Conservation (phyloP, 1,140 invertebrate genomes). For the Diorhabda sublineata region DNA sequence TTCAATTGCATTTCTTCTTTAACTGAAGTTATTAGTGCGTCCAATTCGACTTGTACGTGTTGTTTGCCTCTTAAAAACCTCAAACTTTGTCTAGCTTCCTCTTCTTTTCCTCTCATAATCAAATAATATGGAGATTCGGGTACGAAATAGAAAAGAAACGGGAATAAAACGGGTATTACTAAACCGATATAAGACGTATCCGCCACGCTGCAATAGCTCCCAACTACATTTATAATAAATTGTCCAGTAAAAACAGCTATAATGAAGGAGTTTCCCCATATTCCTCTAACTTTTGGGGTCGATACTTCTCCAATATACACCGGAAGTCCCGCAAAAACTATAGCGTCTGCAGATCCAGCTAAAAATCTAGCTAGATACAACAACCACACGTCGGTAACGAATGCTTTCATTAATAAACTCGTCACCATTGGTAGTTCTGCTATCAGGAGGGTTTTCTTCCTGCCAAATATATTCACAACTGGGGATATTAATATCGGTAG, state of each 20-base stretch:
- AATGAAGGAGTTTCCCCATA: constrained; percentile 47
- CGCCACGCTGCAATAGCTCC: constrained; percentile 23
- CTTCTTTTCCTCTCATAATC: constrained; percentile 28
- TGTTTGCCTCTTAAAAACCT: constrained; percentile 15
- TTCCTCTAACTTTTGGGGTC: constrained; percentile 34
- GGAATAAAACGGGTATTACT: constrained; percentile 38
- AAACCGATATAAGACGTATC: constrained; percentile 25
- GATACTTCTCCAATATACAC: constrained; percentile 36
- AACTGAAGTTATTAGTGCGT: constrained; percentile 27
- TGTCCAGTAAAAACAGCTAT: constrained; percentile 51
- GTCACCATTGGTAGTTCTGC: constrained; percentile 14
- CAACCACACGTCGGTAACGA: constrained; percentile 17
- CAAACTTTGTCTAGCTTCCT: constrained; percentile 26
- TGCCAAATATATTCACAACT: constrained; percentile 32
- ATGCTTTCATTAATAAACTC: constrained; percentile 18
- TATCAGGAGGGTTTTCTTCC: constrained; percentile 23
- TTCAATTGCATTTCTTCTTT: constrained; percentile 23
- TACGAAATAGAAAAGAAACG: constrained; percentile 41
- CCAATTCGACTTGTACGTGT: constrained; percentile 43
- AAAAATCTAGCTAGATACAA: constrained; percentile 44
- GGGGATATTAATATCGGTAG: not conserved
- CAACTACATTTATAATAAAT: constrained; percentile 42
- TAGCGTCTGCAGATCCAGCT: constrained; percentile 32
- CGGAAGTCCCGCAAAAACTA: constrained; percentile 29
- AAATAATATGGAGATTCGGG: constrained; percentile 42